Evolutionary conservation across 2,113 vertebrate genomes (phyloP).

Genomic region (Tragulus kanchil): DNA sequence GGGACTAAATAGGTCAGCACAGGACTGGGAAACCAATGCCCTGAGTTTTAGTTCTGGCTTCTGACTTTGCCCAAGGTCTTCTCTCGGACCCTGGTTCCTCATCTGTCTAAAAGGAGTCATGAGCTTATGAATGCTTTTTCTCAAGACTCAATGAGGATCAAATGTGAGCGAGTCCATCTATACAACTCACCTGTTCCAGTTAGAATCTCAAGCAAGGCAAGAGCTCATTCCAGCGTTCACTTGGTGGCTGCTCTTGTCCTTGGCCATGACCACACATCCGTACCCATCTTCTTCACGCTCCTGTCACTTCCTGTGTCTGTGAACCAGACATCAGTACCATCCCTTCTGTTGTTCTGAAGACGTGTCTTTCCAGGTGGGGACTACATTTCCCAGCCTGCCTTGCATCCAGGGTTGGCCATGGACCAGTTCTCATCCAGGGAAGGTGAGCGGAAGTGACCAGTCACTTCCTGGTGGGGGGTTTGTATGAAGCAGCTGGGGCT

Average conservation of each 20-base stretch:
- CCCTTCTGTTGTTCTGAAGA: neutral
- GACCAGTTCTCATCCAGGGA: neutral
- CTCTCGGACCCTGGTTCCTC: neutral
- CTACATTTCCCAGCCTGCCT: slow-evolving; percentile 41
- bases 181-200: neutral
- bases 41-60: neutral
- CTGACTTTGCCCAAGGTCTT: neutral
- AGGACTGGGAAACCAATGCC: neutral
- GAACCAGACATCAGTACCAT: neutral
- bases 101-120: neutral
- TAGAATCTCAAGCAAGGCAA: neutral
- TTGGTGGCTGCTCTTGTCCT: neutral
- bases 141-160: neutral
- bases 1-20: neutral
- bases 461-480: neutral
- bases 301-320: neutral
- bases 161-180: neutral
- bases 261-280: neutral
- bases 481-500: neutral
- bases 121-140: neutral
- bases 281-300: neutral
- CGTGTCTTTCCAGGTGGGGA: neutral
- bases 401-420: neutral
- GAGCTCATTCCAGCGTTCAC: neutral
- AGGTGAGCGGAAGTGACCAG: neutral